These are phyloP conservation scores for rabbit (Oryctolagus cuniculus) DNA, from an alignment of 2,113 vertebrate species.

Conservation along the genomic window DNA sequence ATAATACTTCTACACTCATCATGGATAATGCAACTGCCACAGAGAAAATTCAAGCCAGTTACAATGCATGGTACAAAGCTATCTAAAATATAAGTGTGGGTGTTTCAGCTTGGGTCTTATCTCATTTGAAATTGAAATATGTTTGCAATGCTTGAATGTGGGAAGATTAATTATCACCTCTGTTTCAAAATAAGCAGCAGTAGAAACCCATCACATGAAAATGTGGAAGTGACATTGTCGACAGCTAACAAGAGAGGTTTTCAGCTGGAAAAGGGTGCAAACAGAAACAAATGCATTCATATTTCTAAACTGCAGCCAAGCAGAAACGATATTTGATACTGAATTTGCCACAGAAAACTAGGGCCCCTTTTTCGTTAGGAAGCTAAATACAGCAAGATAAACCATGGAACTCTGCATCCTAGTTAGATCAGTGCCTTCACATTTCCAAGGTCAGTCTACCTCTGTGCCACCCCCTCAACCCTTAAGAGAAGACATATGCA, in stretches of 20 bases:
- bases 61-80: conserved; percentile 80
- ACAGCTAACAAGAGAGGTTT: conserved; percentile 84
- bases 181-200: conserved; percentile 91
- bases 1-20: conserved; percentile 77
- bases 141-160: conserved; percentile 90
- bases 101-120: conserved; percentile 83
- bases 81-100: conserved; percentile 87
- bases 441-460: conserved; percentile 49
- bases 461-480: background rate
- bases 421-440: background rate
- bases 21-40: conserved; percentile 76
- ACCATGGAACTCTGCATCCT: conserved; percentile 7
- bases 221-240: conserved; percentile 87
- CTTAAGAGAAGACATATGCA: background rate
- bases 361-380: conserved; percentile 40
- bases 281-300: conserved; percentile 82
- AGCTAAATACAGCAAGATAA: background rate
- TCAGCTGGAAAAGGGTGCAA: conserved; percentile 85
- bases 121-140: conserved; percentile 92
- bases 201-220: conserved; percentile 88
- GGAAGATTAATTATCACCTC: conserved; percentile 95
- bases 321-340: conserved; percentile 67
- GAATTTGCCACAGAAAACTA: conserved; percentile 60
- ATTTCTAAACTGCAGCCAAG: conserved; percentile 76
- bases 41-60: conserved; percentile 84